A percentile compares a stretch with the other conserved stretches of the same genome.
These are phyloP conservation scores for Microcebus griseorufus DNA, from an alignment of 2,113 vertebrate species.

Conservation along the genomic window DNA sequence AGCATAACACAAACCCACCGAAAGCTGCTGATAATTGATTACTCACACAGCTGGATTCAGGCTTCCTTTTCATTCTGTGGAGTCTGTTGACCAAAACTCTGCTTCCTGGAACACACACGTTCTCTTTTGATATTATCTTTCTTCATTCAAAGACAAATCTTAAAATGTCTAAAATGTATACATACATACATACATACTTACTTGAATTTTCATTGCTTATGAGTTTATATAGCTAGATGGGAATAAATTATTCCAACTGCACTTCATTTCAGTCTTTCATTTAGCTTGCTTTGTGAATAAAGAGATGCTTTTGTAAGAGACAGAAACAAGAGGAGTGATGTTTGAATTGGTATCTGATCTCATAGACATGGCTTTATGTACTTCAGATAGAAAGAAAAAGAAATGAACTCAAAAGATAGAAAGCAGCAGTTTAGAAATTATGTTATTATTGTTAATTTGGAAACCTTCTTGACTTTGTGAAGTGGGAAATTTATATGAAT, in stretches of 20 bases:
- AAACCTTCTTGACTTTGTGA: slow-evolving; percentile 24
- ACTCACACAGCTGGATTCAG: slow-evolving; percentile 28
- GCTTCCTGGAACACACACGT: background rate
- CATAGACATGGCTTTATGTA: background rate
- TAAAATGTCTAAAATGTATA: slow-evolving; percentile 27
- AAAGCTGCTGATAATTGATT: background rate
- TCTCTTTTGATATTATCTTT: background rate
- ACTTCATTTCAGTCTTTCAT: background rate
- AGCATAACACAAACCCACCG: background rate
- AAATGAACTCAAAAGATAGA: background rate
- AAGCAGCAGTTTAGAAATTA: background rate
- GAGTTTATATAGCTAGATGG: background rate
- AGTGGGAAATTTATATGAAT: background rate
- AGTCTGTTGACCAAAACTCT: background rate
- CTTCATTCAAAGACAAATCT: background rate
- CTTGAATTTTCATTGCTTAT: slow-evolving; percentile 26
- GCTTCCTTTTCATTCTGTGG: slow-evolving; percentile 2
- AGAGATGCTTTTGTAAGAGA: background rate
- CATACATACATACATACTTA: background rate
- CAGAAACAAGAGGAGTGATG: background rate
- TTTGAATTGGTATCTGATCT: background rate
- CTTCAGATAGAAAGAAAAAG: background rate
- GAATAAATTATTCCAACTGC: background rate
- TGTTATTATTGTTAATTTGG: slow-evolving; percentile 30
- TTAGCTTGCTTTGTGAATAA: slow-evolving; percentile 16